Base-by-base conservation (phyloP, 2,113 vertebrate species). In the Scolopax mira region DNA sequence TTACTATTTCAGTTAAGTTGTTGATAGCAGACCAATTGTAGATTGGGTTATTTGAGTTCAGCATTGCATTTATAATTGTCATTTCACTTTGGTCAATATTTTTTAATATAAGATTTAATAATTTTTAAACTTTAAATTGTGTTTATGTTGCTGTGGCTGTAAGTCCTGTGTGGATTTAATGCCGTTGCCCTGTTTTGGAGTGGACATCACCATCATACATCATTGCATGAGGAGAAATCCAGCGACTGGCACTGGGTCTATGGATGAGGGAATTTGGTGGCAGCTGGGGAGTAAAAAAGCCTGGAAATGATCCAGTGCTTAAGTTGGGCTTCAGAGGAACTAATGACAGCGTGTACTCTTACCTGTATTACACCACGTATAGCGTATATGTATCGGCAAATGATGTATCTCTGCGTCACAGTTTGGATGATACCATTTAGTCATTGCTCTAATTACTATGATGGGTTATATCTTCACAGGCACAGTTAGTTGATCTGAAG, bases 401-500 rank as follows among this genome's bases (percentile, higher is more conserved):
- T 42, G 33, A 42, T 49, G 6, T 61, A 14, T 30, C 25, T 61
- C 0, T 5, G 23, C 78, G 41, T 67, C 61, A 14, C 28, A 22
- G 52, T 64, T 69, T 30, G 67, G 71, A 39, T 86, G 89, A 65
- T 14, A 62, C 22, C 12, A 13, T 69, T 49, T 91, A 62, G 30
- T 77, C 9, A 25, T 41, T 85, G 28, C 28, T 70, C 23, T 95
- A 58, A 89, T 61, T 85, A 39, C 44, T 69, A 0, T 79, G 35
- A 37, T 79, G 75, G 73, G 6, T 97, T 91, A 1, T 88, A 8
- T 96, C 71, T 96, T 93, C n/a, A n/a, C 95, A 99, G 99, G 99
- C 99, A 25, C 99, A 99, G 95, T 65, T 99, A 93, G 98, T 99
- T 78, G 99, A 99, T 97, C 96, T 99, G 94, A 99, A 99, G 46